These are phyloP conservation scores for Excalfactoria chinensis DNA, from an alignment of 2,113 vertebrate genomes.

Conservation along the genomic window DNA sequence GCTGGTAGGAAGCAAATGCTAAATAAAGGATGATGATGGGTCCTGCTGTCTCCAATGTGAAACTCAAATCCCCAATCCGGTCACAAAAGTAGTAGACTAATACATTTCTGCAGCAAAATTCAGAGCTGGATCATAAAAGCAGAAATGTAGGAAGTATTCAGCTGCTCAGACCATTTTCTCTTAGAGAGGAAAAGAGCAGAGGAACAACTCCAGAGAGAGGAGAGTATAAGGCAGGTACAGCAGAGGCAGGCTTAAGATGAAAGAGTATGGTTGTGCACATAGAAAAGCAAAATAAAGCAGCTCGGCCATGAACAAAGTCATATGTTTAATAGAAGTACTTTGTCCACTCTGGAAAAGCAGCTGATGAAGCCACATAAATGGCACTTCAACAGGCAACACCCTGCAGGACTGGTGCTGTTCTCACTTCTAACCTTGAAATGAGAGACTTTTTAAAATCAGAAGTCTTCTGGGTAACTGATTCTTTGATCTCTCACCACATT, in stretches of 20 bases:
- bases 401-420: neutral
- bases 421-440: conserved; percentile 17
- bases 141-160: neutral
- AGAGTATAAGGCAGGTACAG: neutral
- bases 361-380: neutral
- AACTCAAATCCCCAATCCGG: neutral
- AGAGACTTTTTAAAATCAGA: conserved; percentile 12
- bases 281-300: neutral
- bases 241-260: rapidly evolving
- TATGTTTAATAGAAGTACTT: neutral
- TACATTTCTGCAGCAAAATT: neutral
- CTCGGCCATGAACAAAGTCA: neutral
- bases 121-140: neutral
- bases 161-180: neutral
- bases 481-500: conserved; percentile 29
- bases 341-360: neutral
- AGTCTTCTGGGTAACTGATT: neutral
- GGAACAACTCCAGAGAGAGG: neutral
- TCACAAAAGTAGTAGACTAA: neutral
- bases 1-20: neutral
- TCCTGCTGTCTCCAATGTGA: rapidly evolving
- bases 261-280: neutral
- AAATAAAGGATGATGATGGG: neutral
- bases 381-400: neutral
- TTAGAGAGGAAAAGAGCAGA: neutral